phyloP scores from a whole-genome alignment of 2,113 vertebrate genomes.

The Nothoprocta pentlandii region DNA sequence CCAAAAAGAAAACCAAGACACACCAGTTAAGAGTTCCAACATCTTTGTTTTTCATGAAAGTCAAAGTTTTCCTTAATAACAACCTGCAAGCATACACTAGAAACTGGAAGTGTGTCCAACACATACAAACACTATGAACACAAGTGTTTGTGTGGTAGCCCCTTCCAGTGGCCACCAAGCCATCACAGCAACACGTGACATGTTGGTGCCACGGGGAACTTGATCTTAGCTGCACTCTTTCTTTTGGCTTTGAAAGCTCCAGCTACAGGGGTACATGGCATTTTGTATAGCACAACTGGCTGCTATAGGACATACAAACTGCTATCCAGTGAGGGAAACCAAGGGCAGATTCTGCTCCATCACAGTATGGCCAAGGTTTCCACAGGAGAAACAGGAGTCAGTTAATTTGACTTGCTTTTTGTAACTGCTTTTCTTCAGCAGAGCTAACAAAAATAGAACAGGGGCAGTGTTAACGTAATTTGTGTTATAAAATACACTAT shows the following conservation, averaged over 20 bases:
- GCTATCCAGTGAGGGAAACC: neutral
- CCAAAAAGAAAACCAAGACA: neutral
- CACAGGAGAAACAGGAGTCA: neutral
- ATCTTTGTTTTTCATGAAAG: neutral
- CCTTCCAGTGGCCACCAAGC: neutral
- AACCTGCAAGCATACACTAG: neutral
- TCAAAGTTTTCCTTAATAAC: neutral
- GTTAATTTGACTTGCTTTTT: neutral
- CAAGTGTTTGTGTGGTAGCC: fast-evolving
- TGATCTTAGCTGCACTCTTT: neutral
- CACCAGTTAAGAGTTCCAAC: neutral
- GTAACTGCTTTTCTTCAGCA: neutral
- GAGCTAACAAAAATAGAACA: neutral
- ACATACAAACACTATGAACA: neutral
- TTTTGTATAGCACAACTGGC: neutral
- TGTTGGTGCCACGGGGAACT: neutral
- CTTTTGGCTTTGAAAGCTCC: neutral
- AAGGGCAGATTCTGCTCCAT: neutral
- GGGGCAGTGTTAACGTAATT: neutral
- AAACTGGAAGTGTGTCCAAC: neutral
- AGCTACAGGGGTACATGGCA: neutral
- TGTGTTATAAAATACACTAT: neutral
- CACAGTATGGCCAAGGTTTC: neutral
- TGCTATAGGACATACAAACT: neutral
- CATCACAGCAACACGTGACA: fast-evolving